phyloP scores from a whole-genome alignment of 2,888 invertebrate genomes.

The Erannis defoliaria region DNA sequence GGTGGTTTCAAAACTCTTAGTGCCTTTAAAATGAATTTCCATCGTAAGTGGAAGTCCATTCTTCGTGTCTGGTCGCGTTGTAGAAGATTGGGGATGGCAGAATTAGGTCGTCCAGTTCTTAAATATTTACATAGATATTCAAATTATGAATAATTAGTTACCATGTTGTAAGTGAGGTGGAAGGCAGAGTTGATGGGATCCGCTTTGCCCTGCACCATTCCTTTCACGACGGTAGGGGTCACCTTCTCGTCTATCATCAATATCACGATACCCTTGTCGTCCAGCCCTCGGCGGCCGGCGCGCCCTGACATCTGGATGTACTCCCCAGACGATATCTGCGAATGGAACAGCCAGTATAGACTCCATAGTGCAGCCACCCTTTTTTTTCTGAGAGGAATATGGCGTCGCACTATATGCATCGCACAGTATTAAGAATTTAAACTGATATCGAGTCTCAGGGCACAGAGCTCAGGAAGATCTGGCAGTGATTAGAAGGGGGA shows the following conservation, averaged over 20 bases:
- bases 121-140: too few species aligned
- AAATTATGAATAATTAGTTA: constrained; percentile 66
- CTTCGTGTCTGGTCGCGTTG: too few species aligned
- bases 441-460: too few species aligned
- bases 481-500: too few species aligned
- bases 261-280: constrained; percentile 98
- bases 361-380: neutral
- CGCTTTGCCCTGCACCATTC: constrained; percentile 95
- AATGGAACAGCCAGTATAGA: neutral
- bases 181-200: constrained; percentile 99
- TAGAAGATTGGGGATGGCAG: too few species aligned
- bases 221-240: constrained; percentile 91
- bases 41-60: too few species aligned
- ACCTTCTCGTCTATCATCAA: constrained; percentile 99
- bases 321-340: constrained; percentile 96
- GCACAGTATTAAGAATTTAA: too few species aligned
- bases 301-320: constrained; percentile 99
- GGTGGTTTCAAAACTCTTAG: too few species aligned
- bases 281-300: constrained; percentile 98
- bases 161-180: constrained; percentile 99
- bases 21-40: too few species aligned
- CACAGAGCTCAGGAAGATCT: too few species aligned
- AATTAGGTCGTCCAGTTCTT: too few species aligned
- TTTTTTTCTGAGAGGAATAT: neutral
- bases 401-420: neutral